Evolutionary conservation across 1,140 invertebrate species (phyloP).

Genomic region (Euura lappo): DNA sequence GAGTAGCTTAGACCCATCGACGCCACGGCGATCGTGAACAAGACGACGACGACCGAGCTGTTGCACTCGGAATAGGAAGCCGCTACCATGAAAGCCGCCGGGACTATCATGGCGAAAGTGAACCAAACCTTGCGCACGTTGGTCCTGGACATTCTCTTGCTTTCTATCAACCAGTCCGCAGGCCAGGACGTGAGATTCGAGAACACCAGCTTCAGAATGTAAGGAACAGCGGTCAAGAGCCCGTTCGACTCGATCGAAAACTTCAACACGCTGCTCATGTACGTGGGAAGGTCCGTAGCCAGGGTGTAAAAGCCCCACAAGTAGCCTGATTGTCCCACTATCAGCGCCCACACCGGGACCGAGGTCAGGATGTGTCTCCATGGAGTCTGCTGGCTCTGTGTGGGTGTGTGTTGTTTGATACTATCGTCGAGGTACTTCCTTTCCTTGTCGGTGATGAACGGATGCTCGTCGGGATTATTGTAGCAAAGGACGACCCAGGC

Average conservation of each 20-base stretch:
- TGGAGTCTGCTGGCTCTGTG: conserved; percentile 67
- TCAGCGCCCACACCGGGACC: conserved; percentile 74
- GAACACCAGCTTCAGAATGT: conserved; percentile 76
- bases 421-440: conserved; percentile 74
- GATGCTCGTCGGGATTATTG: conserved; percentile 80
- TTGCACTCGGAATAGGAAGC: conserved; percentile 84
- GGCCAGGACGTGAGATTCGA: conserved; percentile 70
- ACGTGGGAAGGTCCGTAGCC: conserved; percentile 54
- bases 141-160: conserved; percentile 63
- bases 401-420: conserved; percentile 61
- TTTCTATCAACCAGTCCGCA: conserved; percentile 71
- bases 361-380: conserved; percentile 80
- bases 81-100: conserved; percentile 78
- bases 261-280: no score
- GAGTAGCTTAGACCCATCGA: conserved; percentile 79
- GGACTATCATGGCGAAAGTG: conserved; percentile 73
- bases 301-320: conserved; percentile 92
- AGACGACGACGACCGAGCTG: conserved; percentile 64
- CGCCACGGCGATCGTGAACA: conserved; percentile 76
- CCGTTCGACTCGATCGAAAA: conserved; percentile 78
- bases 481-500: conserved; percentile 48
- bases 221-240: conserved; percentile 72
- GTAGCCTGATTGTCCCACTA: conserved; percentile 79
- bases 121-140: conserved; percentile 77
- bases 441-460: conserved; percentile 82